Conservation (phyloP, 2,888 invertebrate species). For the Deilephila porcellus region DNA sequence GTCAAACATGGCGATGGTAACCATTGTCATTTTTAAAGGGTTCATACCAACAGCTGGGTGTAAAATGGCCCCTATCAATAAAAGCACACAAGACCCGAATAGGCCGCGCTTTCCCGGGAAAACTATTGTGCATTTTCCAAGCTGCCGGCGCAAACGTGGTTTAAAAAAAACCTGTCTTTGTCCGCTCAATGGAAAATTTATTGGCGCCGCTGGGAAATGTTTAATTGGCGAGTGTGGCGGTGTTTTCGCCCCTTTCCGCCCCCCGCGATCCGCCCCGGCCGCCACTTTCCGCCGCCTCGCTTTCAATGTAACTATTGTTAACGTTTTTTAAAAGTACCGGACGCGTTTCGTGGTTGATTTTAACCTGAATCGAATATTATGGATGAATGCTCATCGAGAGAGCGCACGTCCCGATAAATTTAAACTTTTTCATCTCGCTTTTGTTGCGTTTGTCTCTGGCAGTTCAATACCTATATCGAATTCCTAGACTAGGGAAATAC, state of each 20-base stretch:
- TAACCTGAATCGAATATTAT: constrained; percentile 21
- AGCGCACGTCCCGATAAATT: neutral
- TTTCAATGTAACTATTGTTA: constrained; percentile 37
- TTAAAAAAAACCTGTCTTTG: constrained; percentile 57
- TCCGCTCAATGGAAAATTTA: constrained; percentile 74
- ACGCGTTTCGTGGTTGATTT: constrained; percentile 11
- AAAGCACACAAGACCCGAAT: constrained; percentile 50
- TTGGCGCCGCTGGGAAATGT: constrained; percentile 69
- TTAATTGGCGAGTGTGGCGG: constrained; percentile 43
- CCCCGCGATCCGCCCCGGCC: constrained; percentile 21
- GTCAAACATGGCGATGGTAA: too few relatives aligned
- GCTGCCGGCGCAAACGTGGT: constrained; percentile 24
- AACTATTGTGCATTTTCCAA: constrained; percentile 35
- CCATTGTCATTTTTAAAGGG: too few relatives aligned
- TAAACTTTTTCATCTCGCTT: too few relatives aligned
- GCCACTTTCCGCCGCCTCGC: constrained; percentile 26
- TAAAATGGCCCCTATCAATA: neutral
- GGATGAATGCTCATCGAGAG: neutral
- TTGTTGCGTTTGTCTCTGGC: neutral
- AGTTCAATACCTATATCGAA: too few relatives aligned
- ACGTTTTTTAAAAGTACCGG: constrained; percentile 33
- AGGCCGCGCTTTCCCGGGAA: constrained; percentile 38
- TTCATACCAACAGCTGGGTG: too few relatives aligned
- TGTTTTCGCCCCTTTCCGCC: neutral
- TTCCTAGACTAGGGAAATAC: too few relatives aligned